phyloP scores from a whole-genome alignment of 2,113 vertebrate species.

The Oryzias curvinotus region DNA sequence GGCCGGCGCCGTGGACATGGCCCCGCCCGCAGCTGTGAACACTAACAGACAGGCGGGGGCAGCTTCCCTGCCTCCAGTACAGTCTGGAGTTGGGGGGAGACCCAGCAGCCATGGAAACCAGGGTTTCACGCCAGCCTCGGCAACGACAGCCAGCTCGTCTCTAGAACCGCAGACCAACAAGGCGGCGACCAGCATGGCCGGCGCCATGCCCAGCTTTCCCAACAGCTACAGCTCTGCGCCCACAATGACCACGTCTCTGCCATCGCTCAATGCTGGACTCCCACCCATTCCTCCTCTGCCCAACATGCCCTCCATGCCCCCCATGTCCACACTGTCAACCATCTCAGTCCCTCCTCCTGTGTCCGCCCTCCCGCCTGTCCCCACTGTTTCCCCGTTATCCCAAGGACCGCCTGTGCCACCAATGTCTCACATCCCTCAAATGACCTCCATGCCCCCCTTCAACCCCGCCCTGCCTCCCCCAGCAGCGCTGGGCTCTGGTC shows the following conservation, averaged over 20 bases:
- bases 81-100: constrained; percentile 84
- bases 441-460: constrained; percentile 89
- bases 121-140: constrained; percentile 85
- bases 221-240: constrained; percentile 90
- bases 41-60: constrained; percentile 84
- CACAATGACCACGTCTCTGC: constrained; percentile 79
- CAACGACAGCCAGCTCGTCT: constrained; percentile 84
- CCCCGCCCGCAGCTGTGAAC: constrained; percentile 80
- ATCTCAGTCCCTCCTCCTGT: constrained; percentile 93
- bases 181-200: constrained; percentile 81
- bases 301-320: constrained; percentile 89
- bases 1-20: constrained; percentile 83
- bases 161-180: constrained; percentile 87
- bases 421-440: constrained; percentile 88
- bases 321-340: constrained; percentile 90
- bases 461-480: constrained; percentile 88
- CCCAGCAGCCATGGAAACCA: constrained; percentile 83
- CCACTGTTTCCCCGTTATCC: constrained; percentile 85
- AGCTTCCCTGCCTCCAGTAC: constrained; percentile 62
- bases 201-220: constrained; percentile 86
- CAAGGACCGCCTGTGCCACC: constrained; percentile 89
- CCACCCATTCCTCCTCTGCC: constrained; percentile 92
- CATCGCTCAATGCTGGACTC: constrained; percentile 85
- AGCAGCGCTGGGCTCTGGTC: constrained; percentile 83
- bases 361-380: constrained; percentile 88